Evolutionary conservation across 2,888 invertebrate species (phyloP).

Genomic region (Dynastes tityus): DNA sequence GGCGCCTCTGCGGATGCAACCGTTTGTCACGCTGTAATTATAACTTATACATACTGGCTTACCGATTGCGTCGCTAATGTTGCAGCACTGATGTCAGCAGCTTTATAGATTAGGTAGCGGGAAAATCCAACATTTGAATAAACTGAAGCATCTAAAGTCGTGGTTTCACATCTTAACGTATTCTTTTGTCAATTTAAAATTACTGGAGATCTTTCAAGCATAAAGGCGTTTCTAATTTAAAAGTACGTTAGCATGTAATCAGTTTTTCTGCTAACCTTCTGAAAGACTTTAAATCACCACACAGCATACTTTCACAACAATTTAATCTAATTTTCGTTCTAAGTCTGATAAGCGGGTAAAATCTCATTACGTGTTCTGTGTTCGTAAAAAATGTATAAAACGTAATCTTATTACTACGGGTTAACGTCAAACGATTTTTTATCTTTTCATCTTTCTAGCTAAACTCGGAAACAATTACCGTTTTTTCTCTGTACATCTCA

Average conservation of each 20-base stretch:
- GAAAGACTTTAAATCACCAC: neutral
- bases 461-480: slow-evolving; percentile 6
- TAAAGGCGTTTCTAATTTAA: neutral
- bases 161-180: too few relatives aligned
- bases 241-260: neutral
- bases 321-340: slow-evolving; percentile 3
- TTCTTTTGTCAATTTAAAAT: neutral
- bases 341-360: neutral
- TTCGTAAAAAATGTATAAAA: neutral
- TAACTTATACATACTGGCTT: too few relatives aligned
- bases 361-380: slow-evolving; percentile 8
- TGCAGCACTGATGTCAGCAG: too few relatives aligned
- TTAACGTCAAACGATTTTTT: slow-evolving; percentile 18
- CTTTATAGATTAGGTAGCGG: too few relatives aligned
- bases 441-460: neutral
- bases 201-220: neutral
- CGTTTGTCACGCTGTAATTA: too few relatives aligned
- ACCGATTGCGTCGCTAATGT: too few relatives aligned
- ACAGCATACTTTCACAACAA: neutral
- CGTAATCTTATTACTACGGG: slow-evolving; percentile 2
- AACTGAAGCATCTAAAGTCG: too few relatives aligned
- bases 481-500: neutral
- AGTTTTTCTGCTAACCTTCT: neutral
- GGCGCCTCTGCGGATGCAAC: too few relatives aligned
- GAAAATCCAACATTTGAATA: too few relatives aligned